phyloP scores from a whole-genome alignment of 2,888 invertebrate genomes.

The Sarcophaga carnaria region DNA sequence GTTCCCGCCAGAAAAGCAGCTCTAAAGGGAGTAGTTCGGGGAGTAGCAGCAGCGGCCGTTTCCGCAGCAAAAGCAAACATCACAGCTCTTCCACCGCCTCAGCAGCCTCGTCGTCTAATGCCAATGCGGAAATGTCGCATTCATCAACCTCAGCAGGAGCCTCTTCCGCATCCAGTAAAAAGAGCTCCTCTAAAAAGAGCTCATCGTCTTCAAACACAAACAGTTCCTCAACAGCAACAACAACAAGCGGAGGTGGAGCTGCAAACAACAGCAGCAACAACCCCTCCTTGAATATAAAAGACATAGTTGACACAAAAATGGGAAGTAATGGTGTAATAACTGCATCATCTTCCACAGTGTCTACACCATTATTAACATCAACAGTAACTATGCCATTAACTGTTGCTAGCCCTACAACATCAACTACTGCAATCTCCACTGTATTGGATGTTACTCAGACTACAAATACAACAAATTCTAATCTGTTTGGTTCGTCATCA shows the following conservation, averaged over 20 bases:
- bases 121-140: conserved; percentile 64
- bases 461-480: conserved; percentile 46
- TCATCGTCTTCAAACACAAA: conserved; percentile 51
- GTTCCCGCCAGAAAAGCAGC: conserved; percentile 81
- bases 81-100: conserved; percentile 64
- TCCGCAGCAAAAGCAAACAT: conserved; percentile 74
- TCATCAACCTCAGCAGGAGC: conserved; percentile 53
- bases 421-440: conserved; percentile 27
- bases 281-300: conserved; percentile 19
- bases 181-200: conserved; percentile 61
- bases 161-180: conserved; percentile 51
- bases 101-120: conserved; percentile 60
- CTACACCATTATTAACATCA: conserved; percentile 25
- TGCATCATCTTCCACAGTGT: conserved; percentile 12
- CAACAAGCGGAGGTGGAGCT: conserved; percentile 35
- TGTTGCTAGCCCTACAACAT: conserved; percentile 18
- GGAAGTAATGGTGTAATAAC: conserved; percentile 34
- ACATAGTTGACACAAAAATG: conserved; percentile 45
- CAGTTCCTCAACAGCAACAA: conserved; percentile 56
- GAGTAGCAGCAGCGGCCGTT: conserved; percentile 74
- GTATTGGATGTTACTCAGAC: conserved; percentile 48
- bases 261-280: conserved; percentile 23
- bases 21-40: conserved; percentile 73
- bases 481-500: conserved; percentile 58
- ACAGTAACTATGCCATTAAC: conserved; percentile 5